Conservation (phyloP, 2,113 vertebrate species). For the Apodemus speciosus region DNA sequence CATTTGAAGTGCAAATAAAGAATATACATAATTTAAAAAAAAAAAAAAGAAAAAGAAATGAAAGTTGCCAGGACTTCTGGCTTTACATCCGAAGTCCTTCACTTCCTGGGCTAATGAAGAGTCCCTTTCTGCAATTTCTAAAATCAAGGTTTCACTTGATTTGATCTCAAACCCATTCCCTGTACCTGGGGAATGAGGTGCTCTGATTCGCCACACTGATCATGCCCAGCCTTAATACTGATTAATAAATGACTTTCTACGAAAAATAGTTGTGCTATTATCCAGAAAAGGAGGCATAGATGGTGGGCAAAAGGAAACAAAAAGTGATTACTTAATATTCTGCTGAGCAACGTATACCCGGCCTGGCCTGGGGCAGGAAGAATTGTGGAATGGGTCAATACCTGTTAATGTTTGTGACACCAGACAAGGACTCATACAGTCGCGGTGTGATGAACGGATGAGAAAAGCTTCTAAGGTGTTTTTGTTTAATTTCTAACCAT, state of each 20-base stretch:
- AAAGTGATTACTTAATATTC: neutral
- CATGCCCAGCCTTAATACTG: neutral
- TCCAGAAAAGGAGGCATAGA: neutral
- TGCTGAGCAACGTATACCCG: neutral
- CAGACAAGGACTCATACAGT: neutral
- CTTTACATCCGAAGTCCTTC: neutral
- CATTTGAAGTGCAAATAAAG: too few species aligned
- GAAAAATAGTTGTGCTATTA: neutral
- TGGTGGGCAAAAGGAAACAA: neutral
- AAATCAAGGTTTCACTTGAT: neutral
- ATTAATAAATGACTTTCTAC: neutral
- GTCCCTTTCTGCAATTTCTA: neutral
- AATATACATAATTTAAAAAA: too few species aligned
- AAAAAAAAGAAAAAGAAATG: neutral
- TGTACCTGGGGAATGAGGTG: neutral
- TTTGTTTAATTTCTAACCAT: neutral
- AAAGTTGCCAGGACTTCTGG: neutral
- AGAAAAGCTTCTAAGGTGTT: neutral
- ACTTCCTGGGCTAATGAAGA: neutral
- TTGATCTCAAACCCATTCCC: constrained; percentile 17
- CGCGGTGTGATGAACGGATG: neutral
- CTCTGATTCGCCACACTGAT: neutral
- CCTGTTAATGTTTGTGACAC: neutral
- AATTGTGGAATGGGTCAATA: neutral
- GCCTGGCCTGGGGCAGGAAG: neutral